phyloP scores from a whole-genome alignment of 2,888 invertebrate genomes.

The Lymantria dispar region DNA sequence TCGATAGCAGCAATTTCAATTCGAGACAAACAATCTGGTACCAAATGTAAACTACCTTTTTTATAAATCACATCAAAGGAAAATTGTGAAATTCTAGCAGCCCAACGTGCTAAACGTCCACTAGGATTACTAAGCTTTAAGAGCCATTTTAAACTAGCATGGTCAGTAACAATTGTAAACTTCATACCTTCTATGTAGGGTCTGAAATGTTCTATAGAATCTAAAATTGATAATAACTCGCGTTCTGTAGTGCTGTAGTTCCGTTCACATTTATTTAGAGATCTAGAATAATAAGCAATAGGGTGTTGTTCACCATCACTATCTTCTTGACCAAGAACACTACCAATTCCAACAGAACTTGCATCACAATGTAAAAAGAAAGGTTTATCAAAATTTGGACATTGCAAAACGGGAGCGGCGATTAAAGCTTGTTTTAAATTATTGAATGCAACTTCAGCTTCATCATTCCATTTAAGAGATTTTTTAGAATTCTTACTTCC shows the following conservation, averaged over 20 bases:
- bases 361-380: too few relatives aligned
- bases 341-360: too few relatives aligned
- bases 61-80: background rate
- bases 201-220: background rate
- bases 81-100: background rate
- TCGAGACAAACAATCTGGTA: background rate
- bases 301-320: background rate
- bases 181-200: background rate
- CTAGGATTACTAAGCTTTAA: background rate
- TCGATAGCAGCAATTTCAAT: too few relatives aligned
- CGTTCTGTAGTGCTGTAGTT: background rate
- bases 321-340: background rate
- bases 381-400: too few relatives aligned
- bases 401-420: too few relatives aligned
- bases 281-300: background rate
- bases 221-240: background rate
- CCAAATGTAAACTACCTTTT: background rate
- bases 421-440: too few relatives aligned
- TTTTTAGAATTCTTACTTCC: too few relatives aligned
- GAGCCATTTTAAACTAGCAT: background rate
- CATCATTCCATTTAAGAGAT: too few relatives aligned
- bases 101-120: background rate
- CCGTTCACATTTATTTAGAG: background rate
- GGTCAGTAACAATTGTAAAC: background rate
- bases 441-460: too few relatives aligned